A percentile compares a stretch with the other conserved stretches of the same genome.
phyloP scores from a whole-genome alignment of 2,113 vertebrate genomes.

The Trogon melanurus region DNA sequence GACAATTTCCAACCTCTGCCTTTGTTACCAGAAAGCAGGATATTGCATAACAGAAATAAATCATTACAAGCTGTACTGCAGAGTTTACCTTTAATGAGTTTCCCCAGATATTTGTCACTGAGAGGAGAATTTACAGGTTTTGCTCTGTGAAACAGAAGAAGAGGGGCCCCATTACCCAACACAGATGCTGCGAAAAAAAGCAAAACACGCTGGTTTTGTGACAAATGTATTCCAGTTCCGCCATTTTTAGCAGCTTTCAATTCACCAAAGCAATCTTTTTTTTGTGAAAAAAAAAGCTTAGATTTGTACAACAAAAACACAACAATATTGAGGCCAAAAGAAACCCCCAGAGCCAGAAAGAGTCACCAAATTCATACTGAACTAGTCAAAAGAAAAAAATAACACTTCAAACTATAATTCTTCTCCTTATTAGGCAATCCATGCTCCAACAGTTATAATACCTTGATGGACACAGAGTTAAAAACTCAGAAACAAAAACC shows the following conservation, averaged over 20 bases:
- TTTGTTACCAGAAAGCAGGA: not conserved
- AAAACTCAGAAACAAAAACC: not conserved
- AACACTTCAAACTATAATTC: accelerated
- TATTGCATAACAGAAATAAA: not conserved
- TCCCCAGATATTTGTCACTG: not conserved
- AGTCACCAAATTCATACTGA: not conserved
- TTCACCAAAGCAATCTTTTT: not conserved
- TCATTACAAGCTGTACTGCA: not conserved
- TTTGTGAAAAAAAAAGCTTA: no score
- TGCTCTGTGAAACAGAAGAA: not conserved
- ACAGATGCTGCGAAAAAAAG: not conserved
- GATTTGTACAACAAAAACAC: not conserved
- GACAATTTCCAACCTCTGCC: not conserved
- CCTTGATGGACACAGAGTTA: accelerated
- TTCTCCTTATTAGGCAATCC: not conserved
- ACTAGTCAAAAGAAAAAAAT: not conserved
- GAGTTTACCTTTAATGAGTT: not conserved
- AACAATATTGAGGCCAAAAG: not conserved
- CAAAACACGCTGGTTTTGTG: accelerated
- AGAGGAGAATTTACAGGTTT: not conserved
- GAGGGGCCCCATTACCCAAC: accelerated
- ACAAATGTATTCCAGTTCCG: accelerated
- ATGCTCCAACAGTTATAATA: no score
- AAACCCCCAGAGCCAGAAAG: not conserved
- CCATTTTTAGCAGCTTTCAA: not conserved